Conservation (phyloP, 2,888 invertebrate genomes). For the Lapara coniferarum region DNA sequence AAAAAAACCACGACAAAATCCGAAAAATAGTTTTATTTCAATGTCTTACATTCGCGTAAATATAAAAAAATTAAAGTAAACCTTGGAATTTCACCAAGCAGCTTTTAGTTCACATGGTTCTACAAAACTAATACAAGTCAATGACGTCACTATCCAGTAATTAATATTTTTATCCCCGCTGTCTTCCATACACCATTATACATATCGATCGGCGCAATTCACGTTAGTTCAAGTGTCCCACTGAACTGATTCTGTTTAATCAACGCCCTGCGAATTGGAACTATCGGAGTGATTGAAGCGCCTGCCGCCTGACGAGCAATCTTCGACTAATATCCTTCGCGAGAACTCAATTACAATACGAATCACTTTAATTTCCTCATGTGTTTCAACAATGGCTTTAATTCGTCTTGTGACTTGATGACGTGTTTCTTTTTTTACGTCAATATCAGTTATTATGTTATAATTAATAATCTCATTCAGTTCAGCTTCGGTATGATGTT, state of each 20-base stretch:
- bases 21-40: too few relatives aligned
- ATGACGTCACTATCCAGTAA: neutral
- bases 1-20: too few relatives aligned
- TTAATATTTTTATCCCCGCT: neutral
- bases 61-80: too few relatives aligned
- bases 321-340: constrained; percentile 80
- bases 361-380: constrained; percentile 74
- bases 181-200: constrained; percentile 11
- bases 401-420: constrained; percentile 10
- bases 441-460: too few relatives aligned
- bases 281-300: constrained; percentile 73
- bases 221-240: constrained; percentile 60
- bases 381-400: constrained; percentile 39
- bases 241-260: constrained; percentile 80
- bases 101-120: too few relatives aligned
- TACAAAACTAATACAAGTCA: too few relatives aligned
- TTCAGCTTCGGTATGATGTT: too few relatives aligned
- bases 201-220: constrained; percentile 28
- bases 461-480: too few relatives aligned
- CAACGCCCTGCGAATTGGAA: constrained; percentile 67
- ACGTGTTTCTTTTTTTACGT: too few relatives aligned
- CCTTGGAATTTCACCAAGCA: too few relatives aligned
- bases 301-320: constrained; percentile 79
- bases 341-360: constrained; percentile 77
- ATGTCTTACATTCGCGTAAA: too few relatives aligned